Base-by-base conservation (phyloP, 2,113 vertebrate genomes). In the Collichthys lucidus region DNA sequence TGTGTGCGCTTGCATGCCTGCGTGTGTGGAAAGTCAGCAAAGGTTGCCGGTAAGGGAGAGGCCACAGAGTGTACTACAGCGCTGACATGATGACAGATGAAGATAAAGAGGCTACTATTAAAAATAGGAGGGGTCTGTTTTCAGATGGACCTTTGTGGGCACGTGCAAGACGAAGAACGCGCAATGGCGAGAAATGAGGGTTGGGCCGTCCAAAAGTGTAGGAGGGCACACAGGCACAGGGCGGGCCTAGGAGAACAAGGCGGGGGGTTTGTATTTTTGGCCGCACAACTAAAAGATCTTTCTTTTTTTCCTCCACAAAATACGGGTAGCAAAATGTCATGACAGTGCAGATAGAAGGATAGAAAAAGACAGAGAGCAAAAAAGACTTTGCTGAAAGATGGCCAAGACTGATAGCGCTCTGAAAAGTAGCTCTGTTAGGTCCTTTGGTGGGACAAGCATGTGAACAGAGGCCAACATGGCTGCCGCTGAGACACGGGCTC, bases 91-190 rank as follows among this genome's bases (percentile, higher is more conserved):
- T 94, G 94, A 95, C 91, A 93, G 92, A 94, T 92, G 83, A 94
- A 94, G 93, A 96, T 94, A 93, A 94, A 95, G 92, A 91, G 79
- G 67, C 82, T 84, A 83, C 89, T 91, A 88, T 91, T 83, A 88
- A 92, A 93, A 88, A 63, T 85, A 76, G 90, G 88, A 88, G 88
- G 79, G 76, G 73, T 83, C 79, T 91, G 68, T 91, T 83, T 84
- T 88, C 76, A 74, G 86, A 90, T 75, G 77, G 56, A 79, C 70
- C 24, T 74, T 56, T 86, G 78, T 74, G 83, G 89, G 89, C 92
- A 89, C 88, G 90, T 94, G 92, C 83, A 87, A 83, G 72, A 87
- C n/a, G 60, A 73, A 61, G 84, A 80, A 75, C 65, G 46, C 26
- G 83, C 86, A 91, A 93, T 91, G 92, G 88, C 74, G 82, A 93